Conservation (phyloP, 2,888 invertebrate genomes). For the Baccha elongata region DNA sequence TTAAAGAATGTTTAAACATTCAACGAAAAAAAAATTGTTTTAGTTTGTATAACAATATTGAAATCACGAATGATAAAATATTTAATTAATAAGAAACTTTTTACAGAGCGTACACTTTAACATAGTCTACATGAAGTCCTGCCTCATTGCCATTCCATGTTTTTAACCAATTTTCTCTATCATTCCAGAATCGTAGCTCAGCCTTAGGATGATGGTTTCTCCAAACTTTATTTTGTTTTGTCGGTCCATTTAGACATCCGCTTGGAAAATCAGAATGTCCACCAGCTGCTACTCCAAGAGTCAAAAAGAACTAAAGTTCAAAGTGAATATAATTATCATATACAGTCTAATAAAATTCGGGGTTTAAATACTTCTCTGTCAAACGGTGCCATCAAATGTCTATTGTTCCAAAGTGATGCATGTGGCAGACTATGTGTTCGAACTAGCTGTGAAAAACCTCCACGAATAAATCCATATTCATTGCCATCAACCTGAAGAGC, state of each 20-base stretch:
- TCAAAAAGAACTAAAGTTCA: constrained; percentile 87
- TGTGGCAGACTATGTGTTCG: constrained; percentile 75
- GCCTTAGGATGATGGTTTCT: constrained; percentile 86
- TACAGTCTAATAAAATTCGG: no score
- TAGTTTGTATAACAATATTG: no score
- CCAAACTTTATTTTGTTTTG: constrained; percentile 87
- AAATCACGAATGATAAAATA: no score
- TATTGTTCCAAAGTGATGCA: constrained; percentile 85
- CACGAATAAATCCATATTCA: constrained; percentile 83
- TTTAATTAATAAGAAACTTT: constrained; percentile 8
- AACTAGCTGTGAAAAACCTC: constrained; percentile 76
- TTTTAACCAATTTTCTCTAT: constrained; percentile 85
- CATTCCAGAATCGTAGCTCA: constrained; percentile 87
- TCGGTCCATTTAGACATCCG: constrained; percentile 73
- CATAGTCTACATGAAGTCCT: constrained; percentile 79
- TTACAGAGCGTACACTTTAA: constrained; percentile 79
- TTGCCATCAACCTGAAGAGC: constrained; percentile 83
- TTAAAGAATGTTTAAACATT: no score
- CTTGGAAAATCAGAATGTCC: constrained; percentile 89
- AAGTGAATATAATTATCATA: no score
- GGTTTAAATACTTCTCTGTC: constrained; percentile 87
- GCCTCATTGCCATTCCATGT: constrained; percentile 85
- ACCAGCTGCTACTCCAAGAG: constrained; percentile 90
- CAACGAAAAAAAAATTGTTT: no score
- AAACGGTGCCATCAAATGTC: constrained; percentile 87